phyloP scores from a whole-genome alignment of 2,797 vertebrate genomes.

The Hippoglossus hippoglossus region DNA sequence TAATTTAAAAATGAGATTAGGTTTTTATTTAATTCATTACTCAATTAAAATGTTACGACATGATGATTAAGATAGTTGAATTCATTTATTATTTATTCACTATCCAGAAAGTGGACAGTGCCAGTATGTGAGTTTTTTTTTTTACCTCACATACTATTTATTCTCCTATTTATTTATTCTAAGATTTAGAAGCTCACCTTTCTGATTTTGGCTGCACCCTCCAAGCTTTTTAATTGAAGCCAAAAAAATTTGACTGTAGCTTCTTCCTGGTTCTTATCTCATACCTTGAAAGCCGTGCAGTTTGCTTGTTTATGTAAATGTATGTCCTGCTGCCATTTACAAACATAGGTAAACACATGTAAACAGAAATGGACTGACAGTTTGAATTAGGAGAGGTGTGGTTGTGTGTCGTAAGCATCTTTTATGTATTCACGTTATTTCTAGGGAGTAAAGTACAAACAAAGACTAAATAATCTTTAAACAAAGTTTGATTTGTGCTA shows the following conservation, averaged over 20 bases:
- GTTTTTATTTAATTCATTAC: not conserved
- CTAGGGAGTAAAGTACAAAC: not conserved
- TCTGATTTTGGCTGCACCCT: not conserved
- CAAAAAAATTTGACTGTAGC: constrained; percentile 7
- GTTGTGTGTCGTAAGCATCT: not conserved
- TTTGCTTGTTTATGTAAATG: constrained; percentile 10
- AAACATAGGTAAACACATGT: not conserved
- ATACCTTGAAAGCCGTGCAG: not conserved
- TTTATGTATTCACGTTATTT: not conserved
- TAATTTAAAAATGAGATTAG: not conserved
- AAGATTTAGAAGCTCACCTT: too few species aligned
- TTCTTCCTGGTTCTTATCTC: not conserved
- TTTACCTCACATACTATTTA: not conserved
- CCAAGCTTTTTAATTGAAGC: constrained; percentile 17
- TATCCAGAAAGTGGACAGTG: not conserved
- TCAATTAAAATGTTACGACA: too few species aligned
- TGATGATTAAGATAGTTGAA: too few species aligned
- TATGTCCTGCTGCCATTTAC: not conserved
- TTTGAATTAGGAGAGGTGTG: not conserved
- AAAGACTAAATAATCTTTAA: not conserved
- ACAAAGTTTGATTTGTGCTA: not conserved
- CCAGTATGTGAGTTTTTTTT: not conserved
- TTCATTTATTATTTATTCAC: not conserved
- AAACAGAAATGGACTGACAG: not conserved
- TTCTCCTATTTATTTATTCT: not conserved